Conservation (phyloP, 2,888 invertebrate genomes). For the Xanthorhoe designata region DNA sequence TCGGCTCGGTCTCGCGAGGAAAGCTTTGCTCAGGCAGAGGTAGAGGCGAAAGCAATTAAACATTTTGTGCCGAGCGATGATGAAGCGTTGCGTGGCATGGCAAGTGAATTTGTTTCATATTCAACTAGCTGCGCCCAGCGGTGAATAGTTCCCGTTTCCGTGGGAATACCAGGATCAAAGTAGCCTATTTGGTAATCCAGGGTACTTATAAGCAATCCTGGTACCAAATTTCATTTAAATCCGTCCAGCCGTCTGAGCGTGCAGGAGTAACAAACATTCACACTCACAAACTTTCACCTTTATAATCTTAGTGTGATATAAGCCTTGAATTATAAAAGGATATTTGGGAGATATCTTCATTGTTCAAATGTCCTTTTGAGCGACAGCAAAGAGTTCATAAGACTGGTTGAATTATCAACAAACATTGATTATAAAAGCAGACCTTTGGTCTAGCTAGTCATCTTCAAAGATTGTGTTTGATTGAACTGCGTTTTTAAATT, state of each 20-base stretch:
- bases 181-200: too few relatives aligned
- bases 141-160: too few relatives aligned
- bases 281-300: too few relatives aligned
- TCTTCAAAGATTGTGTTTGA: neutral
- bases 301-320: too few relatives aligned
- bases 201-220: too few relatives aligned
- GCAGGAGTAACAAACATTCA: too few relatives aligned
- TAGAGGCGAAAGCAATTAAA: slow-evolving; percentile 26
- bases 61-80: slow-evolving; percentile 38
- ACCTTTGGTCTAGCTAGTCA: neutral
- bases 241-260: too few relatives aligned
- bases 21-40: slow-evolving; percentile 29
- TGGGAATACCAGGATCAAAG: too few relatives aligned
- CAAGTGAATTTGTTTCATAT: slow-evolving; percentile 3
- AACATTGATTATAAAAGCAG: neutral
- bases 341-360: neutral
- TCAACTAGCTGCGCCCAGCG: too few relatives aligned
- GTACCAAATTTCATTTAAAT: too few relatives aligned
- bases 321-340: neutral
- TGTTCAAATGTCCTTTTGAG: neutral
- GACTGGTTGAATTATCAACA: neutral
- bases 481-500: slow-evolving; percentile 24
- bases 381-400: slow-evolving; percentile 2
- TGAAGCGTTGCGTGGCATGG: slow-evolving; percentile 27
- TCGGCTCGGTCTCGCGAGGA: slow-evolving; percentile 54